Evolutionary conservation across 2,113 vertebrate genomes (phyloP).

Genomic region (Tupaia chinensis): DNA sequence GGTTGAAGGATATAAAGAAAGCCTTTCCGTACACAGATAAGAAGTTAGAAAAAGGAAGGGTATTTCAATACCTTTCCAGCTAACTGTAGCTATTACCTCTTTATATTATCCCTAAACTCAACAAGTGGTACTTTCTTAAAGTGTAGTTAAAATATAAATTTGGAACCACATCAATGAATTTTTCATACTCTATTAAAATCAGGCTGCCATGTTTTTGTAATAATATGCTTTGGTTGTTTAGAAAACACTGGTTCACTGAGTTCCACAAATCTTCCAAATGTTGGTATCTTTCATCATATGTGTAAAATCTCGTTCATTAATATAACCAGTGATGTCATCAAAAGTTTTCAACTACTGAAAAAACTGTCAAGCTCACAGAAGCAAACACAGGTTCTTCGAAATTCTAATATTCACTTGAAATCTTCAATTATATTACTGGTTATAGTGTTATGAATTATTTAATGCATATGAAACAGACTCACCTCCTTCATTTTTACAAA

Average conservation of each 20-base stretch:
- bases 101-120: background rate
- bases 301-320: background rate
- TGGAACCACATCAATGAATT: background rate
- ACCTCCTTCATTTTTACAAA: slow-evolving; percentile 25
- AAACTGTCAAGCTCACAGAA: background rate
- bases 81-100: background rate
- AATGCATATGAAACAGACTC: background rate
- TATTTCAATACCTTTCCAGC: slow-evolving; percentile 34
- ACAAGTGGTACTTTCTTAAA: background rate
- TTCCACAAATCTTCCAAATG: background rate
- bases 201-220: background rate
- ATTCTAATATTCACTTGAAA: slow-evolving; percentile 8
- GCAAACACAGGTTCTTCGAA: slow-evolving; percentile 35
- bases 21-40: background rate
- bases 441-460: background rate
- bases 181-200: background rate
- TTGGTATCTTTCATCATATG: background rate
- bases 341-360: background rate
- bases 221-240: background rate
- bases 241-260: background rate
- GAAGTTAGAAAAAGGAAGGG: background rate
- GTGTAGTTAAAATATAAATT: background rate
- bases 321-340: background rate
- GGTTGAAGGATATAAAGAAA: slow-evolving; percentile 4
- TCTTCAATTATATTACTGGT: background rate